Percentiles rank a stretch among this genome's conserved stretches.
Evolutionary conservation across 2,113 vertebrate genomes (phyloP).

Genomic region (Psophia crepitans): DNA sequence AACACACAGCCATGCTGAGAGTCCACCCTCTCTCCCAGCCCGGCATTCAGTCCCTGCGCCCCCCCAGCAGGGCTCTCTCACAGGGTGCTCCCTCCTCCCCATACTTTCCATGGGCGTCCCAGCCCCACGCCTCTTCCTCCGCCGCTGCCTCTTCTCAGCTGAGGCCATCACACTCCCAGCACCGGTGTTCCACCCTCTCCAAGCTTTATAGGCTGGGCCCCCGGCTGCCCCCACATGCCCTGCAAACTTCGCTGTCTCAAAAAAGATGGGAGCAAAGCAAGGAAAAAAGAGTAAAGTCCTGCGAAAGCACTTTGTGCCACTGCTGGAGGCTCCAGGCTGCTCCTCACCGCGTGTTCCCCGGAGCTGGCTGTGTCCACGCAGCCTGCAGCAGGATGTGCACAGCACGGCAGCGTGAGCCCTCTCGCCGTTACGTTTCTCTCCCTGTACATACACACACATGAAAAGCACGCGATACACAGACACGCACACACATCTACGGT

Average conservation of each 20-base stretch:
- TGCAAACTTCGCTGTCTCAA: accelerated
- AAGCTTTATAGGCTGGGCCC: background rate
- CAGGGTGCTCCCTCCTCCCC: background rate
- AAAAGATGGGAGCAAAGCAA: accelerated
- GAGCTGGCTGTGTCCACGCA: accelerated
- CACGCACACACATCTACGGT: background rate
- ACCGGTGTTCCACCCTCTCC: background rate
- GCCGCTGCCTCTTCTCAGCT: background rate
- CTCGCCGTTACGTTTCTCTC: accelerated
- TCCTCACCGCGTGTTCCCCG: accelerated
- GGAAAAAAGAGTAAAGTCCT: background rate
- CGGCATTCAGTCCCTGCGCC: accelerated
- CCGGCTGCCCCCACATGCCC: background rate
- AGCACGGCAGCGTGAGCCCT: accelerated
- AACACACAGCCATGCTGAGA: background rate
- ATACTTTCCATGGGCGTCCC: background rate
- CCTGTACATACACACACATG: accelerated
- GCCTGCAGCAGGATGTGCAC: background rate
- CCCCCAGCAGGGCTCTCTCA: accelerated
- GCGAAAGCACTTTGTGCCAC: accelerated
- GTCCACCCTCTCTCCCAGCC: background rate
- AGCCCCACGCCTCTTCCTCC: background rate
- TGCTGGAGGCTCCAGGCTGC: background rate
- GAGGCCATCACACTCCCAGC: background rate
- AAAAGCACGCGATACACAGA: accelerated